Base-by-base conservation (phyloP, 2,797 vertebrate species). In the Phataginus tetradactyla region DNA sequence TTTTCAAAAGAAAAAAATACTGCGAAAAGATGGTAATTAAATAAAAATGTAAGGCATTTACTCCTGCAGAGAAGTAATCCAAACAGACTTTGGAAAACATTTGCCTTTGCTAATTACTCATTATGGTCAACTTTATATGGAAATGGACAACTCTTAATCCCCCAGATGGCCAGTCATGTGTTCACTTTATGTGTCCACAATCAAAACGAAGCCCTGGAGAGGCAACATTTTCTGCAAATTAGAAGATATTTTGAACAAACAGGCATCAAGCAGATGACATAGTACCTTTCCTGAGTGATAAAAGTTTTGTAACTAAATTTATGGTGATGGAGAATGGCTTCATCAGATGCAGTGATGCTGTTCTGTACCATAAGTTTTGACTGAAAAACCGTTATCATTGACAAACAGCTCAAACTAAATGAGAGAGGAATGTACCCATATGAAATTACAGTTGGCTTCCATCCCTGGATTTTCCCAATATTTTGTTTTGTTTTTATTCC, bases 31-130 rank as follows among this genome's bases (percentile, higher is more conserved):
- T 88, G 29, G 9, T 64, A 94, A 96, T 85, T 81, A 39, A 75
- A 53, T 92, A 20, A 92, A 81, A 92, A 75, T 7, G 5, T 57
- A 66, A 96, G 37, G 0, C 14, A 74, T 81, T 94, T 96, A 53
- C 6, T 63, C 17, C 27, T 86, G 85, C 45, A 78, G 37, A 89
- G 34, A 93, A 75, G 6, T 78, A 91, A 96, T 74, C 29, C 15
- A 95, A 95, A 92, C 17, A 96, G 75, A 83, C 49, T 86, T 95
- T 90, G 68, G 3, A 84, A 96, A 95, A 85, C 87, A 95, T 93
- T 97, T 95, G 90, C 66, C 57, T 97, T 93, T 93, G 42, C 13
- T 92, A 94, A 94, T 85, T 93, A 94, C 63, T 95, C 87, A 90
- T 93, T 87, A 72, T 42, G 90, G 57, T 81, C 84, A 92, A 74